Evolutionary conservation across 2,888 invertebrate species (phyloP).

Genomic region (Eristalinus aeneus): DNA sequence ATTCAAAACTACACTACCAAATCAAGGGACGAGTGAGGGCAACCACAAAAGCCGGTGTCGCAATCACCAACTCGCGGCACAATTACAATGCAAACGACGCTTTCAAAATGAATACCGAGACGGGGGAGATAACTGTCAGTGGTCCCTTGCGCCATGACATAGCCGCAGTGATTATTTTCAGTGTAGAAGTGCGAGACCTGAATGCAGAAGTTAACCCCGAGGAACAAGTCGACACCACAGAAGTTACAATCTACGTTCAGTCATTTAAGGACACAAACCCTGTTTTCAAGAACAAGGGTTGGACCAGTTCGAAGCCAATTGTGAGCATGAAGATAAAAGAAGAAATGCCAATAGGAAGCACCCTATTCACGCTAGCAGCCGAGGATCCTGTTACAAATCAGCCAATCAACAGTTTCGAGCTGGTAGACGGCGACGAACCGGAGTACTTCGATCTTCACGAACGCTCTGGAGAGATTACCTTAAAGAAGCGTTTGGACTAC

Average conservation of each 20-base stretch:
- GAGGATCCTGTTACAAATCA: slow-evolving; percentile 87
- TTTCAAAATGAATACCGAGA: slow-evolving; percentile 86
- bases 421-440: slow-evolving; percentile 82
- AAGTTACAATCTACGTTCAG: slow-evolving; percentile 89
- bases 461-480: slow-evolving; percentile 87
- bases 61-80: slow-evolving; percentile 83
- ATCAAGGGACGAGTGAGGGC: slow-evolving; percentile 86
- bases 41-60: slow-evolving; percentile 88
- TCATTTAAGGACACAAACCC: slow-evolving; percentile 90
- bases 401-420: slow-evolving; percentile 84
- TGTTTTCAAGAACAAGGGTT: slow-evolving; percentile 86
- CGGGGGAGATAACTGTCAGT: slow-evolving; percentile 86
- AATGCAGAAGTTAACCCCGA: slow-evolving; percentile 86
- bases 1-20: slow-evolving; percentile 86
- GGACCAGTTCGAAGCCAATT: slow-evolving; percentile 86
- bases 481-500: slow-evolving; percentile 89
- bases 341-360: slow-evolving; percentile 88
- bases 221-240: slow-evolving; percentile 84
- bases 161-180: slow-evolving; percentile 88
- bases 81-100: slow-evolving; percentile 85
- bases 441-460: slow-evolving; percentile 84
- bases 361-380: slow-evolving; percentile 85
- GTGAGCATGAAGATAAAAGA: slow-evolving; percentile 87
- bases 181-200: slow-evolving; percentile 86
- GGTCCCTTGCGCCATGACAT: slow-evolving; percentile 87